phyloP scores from a whole-genome alignment of 2,888 invertebrate species.

The Macropis europaea region DNA sequence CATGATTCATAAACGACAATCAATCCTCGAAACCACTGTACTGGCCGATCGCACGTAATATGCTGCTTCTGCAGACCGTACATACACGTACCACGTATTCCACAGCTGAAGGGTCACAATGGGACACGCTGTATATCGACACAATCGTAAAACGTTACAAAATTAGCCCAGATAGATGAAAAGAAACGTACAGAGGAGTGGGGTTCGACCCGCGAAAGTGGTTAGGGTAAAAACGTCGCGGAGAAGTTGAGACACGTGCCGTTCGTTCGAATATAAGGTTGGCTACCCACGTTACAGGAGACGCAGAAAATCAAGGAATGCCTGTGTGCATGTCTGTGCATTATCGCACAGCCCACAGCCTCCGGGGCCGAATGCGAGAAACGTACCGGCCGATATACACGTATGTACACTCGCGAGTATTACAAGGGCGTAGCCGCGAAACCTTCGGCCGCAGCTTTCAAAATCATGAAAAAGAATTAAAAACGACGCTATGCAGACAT shows the following conservation, averaged over 20 bases:
- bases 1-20: too few relatives aligned
- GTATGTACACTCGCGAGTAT: constrained; percentile 12
- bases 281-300: constrained; percentile 69
- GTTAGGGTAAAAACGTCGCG: not conserved
- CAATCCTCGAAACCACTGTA: too few relatives aligned
- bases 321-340: constrained; percentile 64
- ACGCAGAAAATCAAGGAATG: constrained; percentile 73
- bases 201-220: too few relatives aligned
- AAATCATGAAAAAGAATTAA: too few relatives aligned
- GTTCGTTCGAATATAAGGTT: constrained; percentile 45
- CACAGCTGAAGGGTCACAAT: too few relatives aligned
- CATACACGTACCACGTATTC: too few relatives aligned
- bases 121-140: too few relatives aligned
- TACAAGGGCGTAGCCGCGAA: constrained; percentile 44
- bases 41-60: too few relatives aligned
- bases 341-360: constrained; percentile 69
- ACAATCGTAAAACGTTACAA: too few relatives aligned
- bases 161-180: not conserved
- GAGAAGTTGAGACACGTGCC: constrained; percentile 37
- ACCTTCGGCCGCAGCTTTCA: constrained; percentile 9
- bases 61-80: too few relatives aligned
- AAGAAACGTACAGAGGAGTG: not conserved
- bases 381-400: constrained; percentile 24
- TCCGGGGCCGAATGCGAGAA: constrained; percentile 55
- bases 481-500: too few relatives aligned